Evolutionary conservation across 2,113 vertebrate species (phyloP), one percentile per base, ranked within the genome.

Genomic region (Lophius piscatorius): DNA sequence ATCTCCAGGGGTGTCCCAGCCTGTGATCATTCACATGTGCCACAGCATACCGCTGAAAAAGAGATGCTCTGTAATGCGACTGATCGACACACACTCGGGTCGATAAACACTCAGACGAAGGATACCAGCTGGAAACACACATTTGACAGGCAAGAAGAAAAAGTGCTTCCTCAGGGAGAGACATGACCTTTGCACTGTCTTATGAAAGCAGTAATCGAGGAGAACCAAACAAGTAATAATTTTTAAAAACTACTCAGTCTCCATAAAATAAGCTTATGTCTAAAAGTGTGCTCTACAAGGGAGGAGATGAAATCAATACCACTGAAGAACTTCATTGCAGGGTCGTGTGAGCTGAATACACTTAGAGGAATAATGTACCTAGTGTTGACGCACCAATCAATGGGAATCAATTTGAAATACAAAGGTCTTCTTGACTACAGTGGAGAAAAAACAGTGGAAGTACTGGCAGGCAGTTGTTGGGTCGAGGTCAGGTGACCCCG

Each of bases 251-350:
- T 4, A 1, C 14, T 46, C 44, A 38, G 28, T 65, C 61, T 42
- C 39, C 38, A 23, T 54, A 40, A 46, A 54, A 22, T 18, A 14
- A 7, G 2, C 1, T 11, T 12, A 12, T 31, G n/a, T 23, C 20
- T n/a, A n/a, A n/a, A n/a, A n/a, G n/a, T n/a, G n/a, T n/a, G n/a
- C n/a, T n/a, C n/a, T n/a, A n/a, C n/a, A n/a, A n/a, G 24, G 4
- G 40, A 65, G 21, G 52, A 28, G 31, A 3, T 17, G 9, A 9
- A 60, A 79, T 84, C 81, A 58, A 82, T 78, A 63, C 10, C 7
- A 13, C 10, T 21, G 35, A 65, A 35, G 24, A 33, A 46, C 41
- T 41, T 66, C 45, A 84, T 52, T 41, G 17, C 38, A 52, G 20
- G 9, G 5, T 52, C 23, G 24, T 64, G 66, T 69, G 44, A 63